Base-by-base conservation (phyloP, 2,797 vertebrate species). In the Microchirus variegatus region DNA sequence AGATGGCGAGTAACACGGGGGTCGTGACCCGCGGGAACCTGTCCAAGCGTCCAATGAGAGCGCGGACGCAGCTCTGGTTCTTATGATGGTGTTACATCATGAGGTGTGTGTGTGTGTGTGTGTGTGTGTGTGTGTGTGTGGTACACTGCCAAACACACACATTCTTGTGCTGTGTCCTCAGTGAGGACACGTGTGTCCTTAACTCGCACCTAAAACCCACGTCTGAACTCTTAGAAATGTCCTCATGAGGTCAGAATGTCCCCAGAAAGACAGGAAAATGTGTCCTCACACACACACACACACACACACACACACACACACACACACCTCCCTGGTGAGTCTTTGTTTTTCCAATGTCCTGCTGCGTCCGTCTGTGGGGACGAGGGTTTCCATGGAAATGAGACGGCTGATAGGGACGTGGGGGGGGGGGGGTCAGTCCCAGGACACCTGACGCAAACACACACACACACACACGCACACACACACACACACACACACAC, bases 361-460 rank as follows among this genome's bases (percentile, higher is more conserved):
- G 84, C 80, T 79, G 82, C 9, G 70, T 71, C 73, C 75, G 77
- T 82, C 82, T 43, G 58, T 57, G 70, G 83, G 71, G 60, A 65
- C 70, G 67, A n/a, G 19, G 50, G 52, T 91, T 60, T 19, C 81
- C 83, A 84, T 90, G 82, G 90, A 80, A 91, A 91, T 87, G 17
- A 59, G 26, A 40, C 59, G 83, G 31, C 56, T 43, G 45, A 50
- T 50, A 17, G 10, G 3, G 19, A 59, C 42, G 50, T 53, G 8
- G n/a, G 26, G 58, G 66, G 58, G 70, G 59, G 46, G 40, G 42
- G 48, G 45, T 73, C 43, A 42, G 46, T 62, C 54, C 58, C 35
- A 36, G 49, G 41, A 56, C 64, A 66, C 65, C 68, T 69, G 47
- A 66, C 4, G 6, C 46, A 44, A 35, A 51, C 22, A 37, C 37